Base-by-base conservation (phyloP, 2,888 invertebrate genomes). In the Perdita meconis region DNA sequence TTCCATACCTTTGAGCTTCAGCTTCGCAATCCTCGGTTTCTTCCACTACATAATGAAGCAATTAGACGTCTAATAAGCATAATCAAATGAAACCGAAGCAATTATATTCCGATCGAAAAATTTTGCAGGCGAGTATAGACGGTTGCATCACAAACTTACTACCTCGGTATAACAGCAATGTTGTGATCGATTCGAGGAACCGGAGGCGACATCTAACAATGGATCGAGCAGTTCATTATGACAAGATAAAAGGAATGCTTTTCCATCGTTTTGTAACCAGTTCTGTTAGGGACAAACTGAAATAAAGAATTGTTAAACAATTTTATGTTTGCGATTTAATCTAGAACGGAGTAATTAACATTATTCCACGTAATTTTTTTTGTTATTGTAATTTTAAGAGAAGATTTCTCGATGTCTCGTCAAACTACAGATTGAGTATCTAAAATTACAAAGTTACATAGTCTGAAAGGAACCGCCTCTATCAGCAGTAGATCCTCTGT, bases 11-110 rank as follows among this genome's bases (percentile, higher is more conserved):
- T 92, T 97, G n/a, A 94, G 95, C 60, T 96, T 97, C 93, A 97
- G 97, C 0, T 95, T 97, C 87, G 93, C 95, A 0, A 95, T 97
- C 72, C 93, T 97, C 72, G 95, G 94, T 42, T 95, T 96, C 88
- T 97, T 97, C 87, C 97, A 97, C 86, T 96, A 96, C 94, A 95
- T 96, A 93, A 95, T 96, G 90, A 94, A 93, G 74, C 95, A 96
- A 91, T 93, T 97, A 88, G 95, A 96, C 86, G 93, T 94, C 72
- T 93, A 78, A 71, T 4, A 12, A 24, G 3, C 13, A 26, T 22
- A 47, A 8, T 44, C 1, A 24, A 26, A 26, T 12, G 0, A 34
- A 4, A n/a, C n/a, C 1, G 30, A 12, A 22, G 26, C n/a, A 19
- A 34, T 38, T 4, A 13, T 30, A 55, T 13, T 56, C 24, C 36